Evolutionary conservation across 2,888 invertebrate species (phyloP).

Genomic region (Tanypteryx hageni): DNA sequence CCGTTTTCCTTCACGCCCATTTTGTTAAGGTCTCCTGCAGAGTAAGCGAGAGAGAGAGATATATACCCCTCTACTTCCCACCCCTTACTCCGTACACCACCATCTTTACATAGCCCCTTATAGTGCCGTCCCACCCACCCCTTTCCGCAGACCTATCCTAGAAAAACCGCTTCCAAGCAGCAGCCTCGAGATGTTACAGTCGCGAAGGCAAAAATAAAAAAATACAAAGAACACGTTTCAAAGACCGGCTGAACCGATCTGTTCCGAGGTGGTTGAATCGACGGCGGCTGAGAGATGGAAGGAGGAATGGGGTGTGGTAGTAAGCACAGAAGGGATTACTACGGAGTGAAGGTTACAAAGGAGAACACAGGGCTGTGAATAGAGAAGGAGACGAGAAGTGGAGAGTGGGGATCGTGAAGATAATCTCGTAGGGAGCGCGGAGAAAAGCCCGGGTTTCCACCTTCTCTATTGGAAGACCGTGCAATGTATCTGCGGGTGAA

Average conservation of each 20-base stretch:
- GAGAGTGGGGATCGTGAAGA: too few relatives aligned
- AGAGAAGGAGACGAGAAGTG: too few relatives aligned
- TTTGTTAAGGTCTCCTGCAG: constrained; percentile 44
- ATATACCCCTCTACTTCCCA: constrained; percentile 39
- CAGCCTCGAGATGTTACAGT: constrained; percentile 5
- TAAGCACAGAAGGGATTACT: neutral
- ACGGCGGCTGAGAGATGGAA: neutral
- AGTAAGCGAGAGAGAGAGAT: constrained; percentile 43
- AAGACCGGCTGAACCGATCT: constrained; percentile 28
- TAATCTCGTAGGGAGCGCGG: too few relatives aligned
- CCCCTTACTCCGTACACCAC: neutral
- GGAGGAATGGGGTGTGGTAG: neutral
- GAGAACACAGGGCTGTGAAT: neutral
- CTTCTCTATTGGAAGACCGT: too few relatives aligned
- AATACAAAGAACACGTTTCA: neutral
- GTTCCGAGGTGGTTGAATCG: constrained; percentile 32
- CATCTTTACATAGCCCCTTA: neutral
- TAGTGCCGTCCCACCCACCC: neutral
- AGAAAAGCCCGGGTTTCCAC: too few relatives aligned
- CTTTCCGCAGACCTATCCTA: neutral
- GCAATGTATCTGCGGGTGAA: neutral
- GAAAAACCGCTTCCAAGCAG: neutral
- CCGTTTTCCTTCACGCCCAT: constrained; percentile 21
- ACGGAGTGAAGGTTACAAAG: constrained; percentile 13
- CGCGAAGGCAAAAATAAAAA: neutral